Conservation (phyloP, 2,113 vertebrate genomes). For the Spea bombifrons region DNA sequence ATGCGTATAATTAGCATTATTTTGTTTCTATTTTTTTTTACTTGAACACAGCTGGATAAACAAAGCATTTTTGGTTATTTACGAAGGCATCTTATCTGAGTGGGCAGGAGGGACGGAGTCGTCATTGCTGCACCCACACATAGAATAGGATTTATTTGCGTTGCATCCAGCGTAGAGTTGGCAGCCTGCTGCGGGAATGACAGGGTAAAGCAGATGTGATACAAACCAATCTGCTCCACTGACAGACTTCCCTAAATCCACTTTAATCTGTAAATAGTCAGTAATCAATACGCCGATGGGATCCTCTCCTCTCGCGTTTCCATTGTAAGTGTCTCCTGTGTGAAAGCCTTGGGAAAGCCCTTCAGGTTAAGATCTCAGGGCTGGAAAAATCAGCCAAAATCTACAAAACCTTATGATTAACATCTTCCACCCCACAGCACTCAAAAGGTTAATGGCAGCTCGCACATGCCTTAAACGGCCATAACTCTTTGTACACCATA, state of each 20-base stretch:
- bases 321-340: constrained; percentile 16
- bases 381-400: not conserved
- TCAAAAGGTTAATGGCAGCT: too few relatives aligned
- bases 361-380: constrained; percentile 14
- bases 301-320: constrained; percentile 15
- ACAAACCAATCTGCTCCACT: constrained; percentile 11
- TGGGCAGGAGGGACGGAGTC: too few relatives aligned
- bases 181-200: not conserved
- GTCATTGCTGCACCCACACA: too few relatives aligned
- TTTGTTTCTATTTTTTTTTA: too few relatives aligned
- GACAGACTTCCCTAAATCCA: constrained; percentile 17
- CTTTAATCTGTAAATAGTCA: constrained; percentile 35
- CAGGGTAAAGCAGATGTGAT: constrained; percentile 3
- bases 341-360: not conserved
- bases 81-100: too few relatives aligned
- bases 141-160: too few relatives aligned
- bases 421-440: not conserved
- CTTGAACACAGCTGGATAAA: too few relatives aligned
- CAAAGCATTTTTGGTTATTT: too few relatives aligned
- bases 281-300: constrained; percentile 30
- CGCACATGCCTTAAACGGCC: too few relatives aligned
- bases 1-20: too few relatives aligned
- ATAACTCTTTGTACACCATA: too few relatives aligned
- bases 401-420: not conserved
- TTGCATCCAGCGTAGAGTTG: too few relatives aligned